Conservation (phyloP, 1,140 invertebrate genomes). For the Ruditapes philippinarum region DNA sequence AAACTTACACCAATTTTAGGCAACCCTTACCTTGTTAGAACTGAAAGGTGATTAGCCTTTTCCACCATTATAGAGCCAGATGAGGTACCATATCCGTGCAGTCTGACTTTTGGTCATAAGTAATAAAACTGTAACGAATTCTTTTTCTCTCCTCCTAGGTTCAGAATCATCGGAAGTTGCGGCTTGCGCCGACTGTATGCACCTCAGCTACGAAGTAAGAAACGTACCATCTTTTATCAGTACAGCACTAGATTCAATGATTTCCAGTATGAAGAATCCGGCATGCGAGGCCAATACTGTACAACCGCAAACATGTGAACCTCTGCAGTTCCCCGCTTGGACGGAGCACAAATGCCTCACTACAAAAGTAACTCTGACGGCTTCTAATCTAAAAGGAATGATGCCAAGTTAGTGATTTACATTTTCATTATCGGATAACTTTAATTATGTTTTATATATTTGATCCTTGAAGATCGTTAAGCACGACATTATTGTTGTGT, state of each 20-base stretch:
- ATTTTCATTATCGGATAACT: no score
- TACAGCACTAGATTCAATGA: not conserved
- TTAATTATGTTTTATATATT: no score
- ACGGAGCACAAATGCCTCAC: not conserved
- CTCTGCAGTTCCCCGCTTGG: not conserved
- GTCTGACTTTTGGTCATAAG: no score
- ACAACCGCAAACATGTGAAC: slow-evolving; percentile 24
- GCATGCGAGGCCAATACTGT: slow-evolving; percentile 52
- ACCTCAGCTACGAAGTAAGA: not conserved
- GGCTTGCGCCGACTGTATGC: not conserved
- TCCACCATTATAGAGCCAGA: no score
- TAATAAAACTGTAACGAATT: no score
- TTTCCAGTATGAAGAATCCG: slow-evolving; percentile 55
- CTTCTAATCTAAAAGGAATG: not conserved
- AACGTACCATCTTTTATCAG: not conserved
- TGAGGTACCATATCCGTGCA: no score
- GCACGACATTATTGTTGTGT: not conserved
- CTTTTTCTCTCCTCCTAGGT: no score
- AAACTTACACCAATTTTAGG: no score
- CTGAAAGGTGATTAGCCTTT: no score
- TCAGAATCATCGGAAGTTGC: not conserved
- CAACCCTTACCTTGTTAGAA: no score
- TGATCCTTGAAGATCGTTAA: no score
- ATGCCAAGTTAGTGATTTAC: slow-evolving; percentile 1
- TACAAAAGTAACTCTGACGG: not conserved